Base-by-base conservation (phyloP, 1,140 invertebrate genomes). In the Eriocheir sinensis region DNA sequence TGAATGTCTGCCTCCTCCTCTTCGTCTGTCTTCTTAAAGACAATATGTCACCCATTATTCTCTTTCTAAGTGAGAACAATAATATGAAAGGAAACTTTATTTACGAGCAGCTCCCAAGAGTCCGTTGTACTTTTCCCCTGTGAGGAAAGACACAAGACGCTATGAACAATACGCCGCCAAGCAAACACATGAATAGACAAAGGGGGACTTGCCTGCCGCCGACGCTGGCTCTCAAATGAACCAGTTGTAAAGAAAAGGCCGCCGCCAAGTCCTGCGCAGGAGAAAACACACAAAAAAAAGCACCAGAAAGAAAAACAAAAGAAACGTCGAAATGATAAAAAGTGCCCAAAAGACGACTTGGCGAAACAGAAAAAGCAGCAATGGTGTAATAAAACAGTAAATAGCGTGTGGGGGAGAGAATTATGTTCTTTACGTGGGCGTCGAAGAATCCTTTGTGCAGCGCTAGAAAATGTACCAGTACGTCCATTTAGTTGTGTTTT, bases 371-470 rank as follows among this genome's bases (percentile, higher is more conserved):
- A 72, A 72, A 72, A n/a, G 17, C 60, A 21, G n/a, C 60, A 72
- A 72, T 72, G n/a, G 21, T 72, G 21, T n/a, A 72, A 72, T 72
- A 72, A 72, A 72, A 72, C 60, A n/a, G 60, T 72, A 72, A 72
- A 72, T 72, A 72, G 60, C 60, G 60, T n/a, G 60, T 72, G 60
- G 60, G n/a, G 60, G 60, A n/a, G 60, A 72, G n/a, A 72, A 72
- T 72, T n/a, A 72, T 72, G 60, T 72, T 72, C 60, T 72, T 72
- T 72, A 72, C 60, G 60, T 72, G 60, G 60, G 60, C 27, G 60
- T 72, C 60, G 60, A 72, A n/a, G 60, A 72, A 72, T 72, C 60
- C 60, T 72, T 72, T 72, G 60, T 72, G 60, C 60, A 72, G 60
- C 27, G 60, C 60, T 72, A n/a, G 60, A 72, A 72, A 72, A 72